Evolutionary conservation across 2,113 vertebrate genomes (phyloP).

Genomic region (Phaethornis superciliosus): DNA sequence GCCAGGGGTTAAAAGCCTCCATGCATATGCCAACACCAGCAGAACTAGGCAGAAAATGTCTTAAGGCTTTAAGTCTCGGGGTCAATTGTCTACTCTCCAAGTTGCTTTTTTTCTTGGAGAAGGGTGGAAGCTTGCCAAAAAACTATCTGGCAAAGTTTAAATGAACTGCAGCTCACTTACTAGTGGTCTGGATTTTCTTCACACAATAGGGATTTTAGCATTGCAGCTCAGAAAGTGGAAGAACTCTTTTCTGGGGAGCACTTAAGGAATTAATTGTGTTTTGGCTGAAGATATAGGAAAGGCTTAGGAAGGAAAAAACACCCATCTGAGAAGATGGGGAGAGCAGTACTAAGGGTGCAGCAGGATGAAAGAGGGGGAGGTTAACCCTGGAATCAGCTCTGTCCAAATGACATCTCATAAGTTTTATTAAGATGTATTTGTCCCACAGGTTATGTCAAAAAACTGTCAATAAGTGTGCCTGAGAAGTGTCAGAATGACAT

Average conservation of each 20-base stretch:
- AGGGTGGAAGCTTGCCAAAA: slow-evolving; percentile 48
- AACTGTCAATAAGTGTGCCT: background rate
- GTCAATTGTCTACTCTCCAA: slow-evolving; percentile 63
- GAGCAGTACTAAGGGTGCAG: background rate
- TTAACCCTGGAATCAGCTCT: background rate
- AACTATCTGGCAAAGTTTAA: slow-evolving; percentile 62
- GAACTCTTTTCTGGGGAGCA: background rate
- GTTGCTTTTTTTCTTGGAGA: slow-evolving; percentile 1
- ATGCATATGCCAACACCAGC: background rate
- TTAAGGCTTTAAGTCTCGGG: slow-evolving; percentile 20
- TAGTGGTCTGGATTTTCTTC: background rate
- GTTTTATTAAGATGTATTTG: background rate
- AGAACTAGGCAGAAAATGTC: slow-evolving; percentile 44
- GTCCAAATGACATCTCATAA: background rate
- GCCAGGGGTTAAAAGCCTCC: background rate
- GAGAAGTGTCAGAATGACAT: background rate
- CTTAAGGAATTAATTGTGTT: background rate
- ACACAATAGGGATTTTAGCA: background rate
- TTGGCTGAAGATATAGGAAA: background rate
- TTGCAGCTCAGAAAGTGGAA: background rate
- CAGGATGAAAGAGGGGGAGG: background rate
- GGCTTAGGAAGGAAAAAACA: background rate
- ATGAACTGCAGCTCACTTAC: slow-evolving; percentile 34
- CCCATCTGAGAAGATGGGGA: background rate
- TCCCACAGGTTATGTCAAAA: background rate